A percentile compares a stretch with the other conserved stretches of the same genome.
phyloP scores from a whole-genome alignment of 2,888 invertebrate species.

The Furcula furcula region DNA sequence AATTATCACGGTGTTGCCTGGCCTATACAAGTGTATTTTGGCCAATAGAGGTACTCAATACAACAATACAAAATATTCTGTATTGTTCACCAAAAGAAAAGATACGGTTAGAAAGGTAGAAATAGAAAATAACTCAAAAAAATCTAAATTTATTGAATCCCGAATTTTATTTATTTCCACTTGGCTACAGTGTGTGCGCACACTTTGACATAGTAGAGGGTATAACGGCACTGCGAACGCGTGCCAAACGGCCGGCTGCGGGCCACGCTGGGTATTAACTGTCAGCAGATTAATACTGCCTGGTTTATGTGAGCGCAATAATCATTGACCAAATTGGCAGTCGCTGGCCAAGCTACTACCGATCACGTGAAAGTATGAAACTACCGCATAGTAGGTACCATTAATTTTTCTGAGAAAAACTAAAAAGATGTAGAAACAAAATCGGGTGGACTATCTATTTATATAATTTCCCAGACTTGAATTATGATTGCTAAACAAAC shows the following conservation, averaged over 20 bases:
- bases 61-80: too few species aligned
- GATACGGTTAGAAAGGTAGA: too few species aligned
- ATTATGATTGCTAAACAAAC: constrained; percentile 19
- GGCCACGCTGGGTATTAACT: background rate
- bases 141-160: background rate
- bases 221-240: constrained; percentile 14
- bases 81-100: too few species aligned
- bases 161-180: background rate
- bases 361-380: background rate
- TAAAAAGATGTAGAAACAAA: too few species aligned
- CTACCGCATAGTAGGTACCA: too few species aligned
- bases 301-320: constrained; percentile 30
- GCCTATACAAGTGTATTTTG: too few species aligned
- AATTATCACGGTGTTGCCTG: too few species aligned
- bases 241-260: constrained; percentile 33
- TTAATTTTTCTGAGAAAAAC: too few species aligned
- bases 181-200: constrained; percentile 9
- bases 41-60: too few species aligned
- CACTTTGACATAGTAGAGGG: constrained; percentile 23
- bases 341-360: constrained; percentile 1
- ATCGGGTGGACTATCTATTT: too few species aligned
- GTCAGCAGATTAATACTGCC: constrained; percentile 19
- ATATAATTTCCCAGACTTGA: constrained; percentile 8
- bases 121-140: too few species aligned
- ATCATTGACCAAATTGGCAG: constrained; percentile 16